phyloP scores from a whole-genome alignment of 1,140 invertebrate genomes.

The Bombus consobrinus region DNA sequence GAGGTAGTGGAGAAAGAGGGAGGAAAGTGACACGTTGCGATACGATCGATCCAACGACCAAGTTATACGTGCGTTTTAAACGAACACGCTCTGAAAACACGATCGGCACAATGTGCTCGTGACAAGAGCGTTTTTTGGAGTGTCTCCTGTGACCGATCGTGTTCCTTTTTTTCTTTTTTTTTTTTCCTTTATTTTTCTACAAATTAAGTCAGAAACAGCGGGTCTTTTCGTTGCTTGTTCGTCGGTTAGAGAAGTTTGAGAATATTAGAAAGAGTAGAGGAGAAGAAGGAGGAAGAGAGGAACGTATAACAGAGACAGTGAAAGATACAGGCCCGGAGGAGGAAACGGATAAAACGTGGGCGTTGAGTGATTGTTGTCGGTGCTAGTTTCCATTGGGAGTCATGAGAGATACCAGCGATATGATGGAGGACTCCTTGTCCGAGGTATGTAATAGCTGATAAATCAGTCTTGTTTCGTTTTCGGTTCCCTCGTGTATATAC shows the following conservation, averaged over 20 bases:
- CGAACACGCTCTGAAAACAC: conserved; percentile 30
- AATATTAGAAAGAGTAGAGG: not conserved
- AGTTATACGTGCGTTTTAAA: conserved; percentile 48
- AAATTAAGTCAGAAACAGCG: not conserved
- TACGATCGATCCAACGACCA: conserved; percentile 66
- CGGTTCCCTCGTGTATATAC: not conserved
- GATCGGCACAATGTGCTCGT: conserved; percentile 60
- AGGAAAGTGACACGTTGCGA: conserved; percentile 65
- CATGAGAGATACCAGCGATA: conserved; percentile 73
- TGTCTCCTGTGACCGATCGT: not conserved
- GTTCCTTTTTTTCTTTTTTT: not conserved
- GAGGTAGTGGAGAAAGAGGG: not conserved
- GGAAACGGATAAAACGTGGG: conserved; percentile 65
- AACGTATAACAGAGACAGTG: not conserved
- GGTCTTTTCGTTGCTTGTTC: not conserved
- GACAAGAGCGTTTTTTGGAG: conserved; percentile 44
- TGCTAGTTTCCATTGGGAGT: conserved; percentile 68
- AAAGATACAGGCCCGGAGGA: conserved; percentile 25
- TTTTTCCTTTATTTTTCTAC: not conserved
- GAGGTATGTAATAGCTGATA: conserved; percentile 67
- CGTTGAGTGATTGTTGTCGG: conserved; percentile 72
- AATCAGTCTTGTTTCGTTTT: conserved; percentile 14
- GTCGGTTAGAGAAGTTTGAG: not conserved
- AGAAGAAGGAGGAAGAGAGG: not conserved
- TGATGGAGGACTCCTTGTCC: conserved; percentile 72